Evolutionary conservation across 2,888 invertebrate genomes (phyloP).

Genomic region (Andrena chrysosceles): DNA sequence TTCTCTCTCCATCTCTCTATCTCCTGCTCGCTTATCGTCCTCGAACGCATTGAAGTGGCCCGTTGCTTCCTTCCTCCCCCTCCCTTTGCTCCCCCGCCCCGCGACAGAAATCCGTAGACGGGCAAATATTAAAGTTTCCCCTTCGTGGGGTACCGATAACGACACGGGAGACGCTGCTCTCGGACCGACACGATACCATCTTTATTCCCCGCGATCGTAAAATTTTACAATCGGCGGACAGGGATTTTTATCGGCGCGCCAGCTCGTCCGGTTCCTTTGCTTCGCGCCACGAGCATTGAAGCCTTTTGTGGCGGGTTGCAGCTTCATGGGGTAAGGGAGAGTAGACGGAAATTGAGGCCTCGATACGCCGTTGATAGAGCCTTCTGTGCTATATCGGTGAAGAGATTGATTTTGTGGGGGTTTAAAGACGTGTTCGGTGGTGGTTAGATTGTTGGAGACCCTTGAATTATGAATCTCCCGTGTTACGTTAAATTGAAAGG

Average conservation of each 20-base stretch:
- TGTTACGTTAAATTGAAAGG: too few species aligned
- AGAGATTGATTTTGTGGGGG: neutral
- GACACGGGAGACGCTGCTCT: conserved; percentile 71
- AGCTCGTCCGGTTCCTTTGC: conserved; percentile 59
- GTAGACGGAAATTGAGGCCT: neutral
- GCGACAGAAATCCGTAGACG: conserved; percentile 78
- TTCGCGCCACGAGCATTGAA: conserved; percentile 17
- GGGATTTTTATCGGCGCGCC: conserved; percentile 71
- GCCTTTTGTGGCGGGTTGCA: neutral
- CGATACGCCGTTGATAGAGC: neutral
- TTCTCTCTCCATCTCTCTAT: conserved; percentile 41
- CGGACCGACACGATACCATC: conserved; percentile 79
- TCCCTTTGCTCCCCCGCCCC: neutral
- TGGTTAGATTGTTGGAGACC: too few species aligned
- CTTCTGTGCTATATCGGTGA: neutral
- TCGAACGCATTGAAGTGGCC: conserved; percentile 71
- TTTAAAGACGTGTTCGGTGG: neutral
- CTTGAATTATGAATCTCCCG: too few species aligned
- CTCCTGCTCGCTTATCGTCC: conserved; percentile 76
- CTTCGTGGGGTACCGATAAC: conserved; percentile 77
- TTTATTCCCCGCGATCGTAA: conserved; percentile 81
- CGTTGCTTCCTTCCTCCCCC: conserved; percentile 59
- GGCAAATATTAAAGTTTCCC: conserved; percentile 80
- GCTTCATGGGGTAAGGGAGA: neutral
- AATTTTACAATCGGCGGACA: conserved; percentile 80